A percentile compares a stretch with the other conserved stretches of the same genome.
phyloP scores from a whole-genome alignment of 2,888 invertebrate genomes.

The Clostera curtula region DNA sequence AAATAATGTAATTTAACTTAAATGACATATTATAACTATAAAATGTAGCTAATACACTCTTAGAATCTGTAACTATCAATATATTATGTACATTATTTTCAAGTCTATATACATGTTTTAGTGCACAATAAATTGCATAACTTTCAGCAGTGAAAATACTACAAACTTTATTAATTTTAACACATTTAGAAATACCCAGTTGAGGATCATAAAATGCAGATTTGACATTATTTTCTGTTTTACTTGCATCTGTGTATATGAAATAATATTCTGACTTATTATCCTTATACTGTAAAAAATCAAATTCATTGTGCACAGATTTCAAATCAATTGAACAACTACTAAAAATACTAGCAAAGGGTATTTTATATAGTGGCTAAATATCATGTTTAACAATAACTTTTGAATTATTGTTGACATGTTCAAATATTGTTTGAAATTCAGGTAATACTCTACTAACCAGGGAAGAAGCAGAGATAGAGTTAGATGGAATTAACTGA shows the following conservation, averaged over 20 bases:
- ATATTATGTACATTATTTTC: too few relatives aligned
- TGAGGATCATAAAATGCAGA: background rate
- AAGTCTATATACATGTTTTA: background rate
- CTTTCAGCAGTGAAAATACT: background rate
- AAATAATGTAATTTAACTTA: too few relatives aligned
- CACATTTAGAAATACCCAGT: background rate
- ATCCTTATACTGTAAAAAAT: background rate
- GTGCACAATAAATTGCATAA: background rate
- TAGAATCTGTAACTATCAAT: too few relatives aligned
- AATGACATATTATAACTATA: too few relatives aligned
- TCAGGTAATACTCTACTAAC: background rate
- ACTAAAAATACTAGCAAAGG: background rate
- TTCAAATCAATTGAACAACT: background rate
- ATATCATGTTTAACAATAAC: background rate
- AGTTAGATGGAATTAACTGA: background rate
- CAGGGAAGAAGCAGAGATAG: background rate
- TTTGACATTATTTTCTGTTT: background rate
- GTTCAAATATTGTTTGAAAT: background rate
- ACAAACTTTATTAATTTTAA: background rate
- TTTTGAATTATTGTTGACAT: background rate
- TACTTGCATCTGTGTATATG: background rate
- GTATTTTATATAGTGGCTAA: background rate
- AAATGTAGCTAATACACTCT: too few relatives aligned
- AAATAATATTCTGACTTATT: background rate
- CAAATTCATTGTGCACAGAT: background rate